A percentile compares a stretch with the other conserved stretches of the same genome.
Conservation (phyloP, 1,140 invertebrate species). For the Drosophila leontia region DNA sequence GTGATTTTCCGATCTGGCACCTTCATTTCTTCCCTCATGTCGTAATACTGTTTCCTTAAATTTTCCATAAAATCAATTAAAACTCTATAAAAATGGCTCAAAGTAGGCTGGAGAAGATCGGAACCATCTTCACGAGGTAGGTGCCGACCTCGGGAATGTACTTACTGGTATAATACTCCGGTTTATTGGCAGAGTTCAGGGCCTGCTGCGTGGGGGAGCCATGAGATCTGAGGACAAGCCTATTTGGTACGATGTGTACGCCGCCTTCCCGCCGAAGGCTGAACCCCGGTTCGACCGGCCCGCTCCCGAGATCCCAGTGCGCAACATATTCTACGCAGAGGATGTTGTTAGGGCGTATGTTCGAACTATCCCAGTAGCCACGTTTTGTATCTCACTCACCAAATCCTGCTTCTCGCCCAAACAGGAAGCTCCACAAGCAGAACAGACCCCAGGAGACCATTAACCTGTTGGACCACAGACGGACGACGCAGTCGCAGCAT, state of each 20-base stretch:
- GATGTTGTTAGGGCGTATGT: conserved; percentile 94
- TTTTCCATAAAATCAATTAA: conserved; percentile 36
- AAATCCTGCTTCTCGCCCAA: neutral
- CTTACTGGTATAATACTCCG: neutral
- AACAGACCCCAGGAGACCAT: conserved; percentile 86
- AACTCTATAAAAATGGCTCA: conserved; percentile 86
- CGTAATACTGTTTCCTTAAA: conserved; percentile 52
- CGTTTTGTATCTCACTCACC: neutral
- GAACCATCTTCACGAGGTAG: conserved; percentile 90
- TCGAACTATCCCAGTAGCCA: neutral
- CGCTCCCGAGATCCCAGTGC: conserved; percentile 86
- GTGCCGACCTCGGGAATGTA: neutral
- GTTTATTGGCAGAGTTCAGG: conserved; percentile 88
- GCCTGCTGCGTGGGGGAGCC: conserved; percentile 90
- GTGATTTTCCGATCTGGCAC: too few relatives aligned
- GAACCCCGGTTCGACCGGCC: conserved; percentile 90
- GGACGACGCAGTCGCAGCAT: conserved; percentile 86
- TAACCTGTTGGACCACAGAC: conserved; percentile 85
- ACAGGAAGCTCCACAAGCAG: conserved; percentile 88
- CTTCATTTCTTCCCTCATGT: conserved; percentile 22
- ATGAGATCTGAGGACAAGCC: conserved; percentile 92
- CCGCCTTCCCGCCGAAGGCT: conserved; percentile 92
- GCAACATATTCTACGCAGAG: conserved; percentile 93
- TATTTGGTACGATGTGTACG: conserved; percentile 95
- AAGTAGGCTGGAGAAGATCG: conserved; percentile 90